Conservation (phyloP, 2,113 vertebrate species). For the Otis tarda region DNA sequence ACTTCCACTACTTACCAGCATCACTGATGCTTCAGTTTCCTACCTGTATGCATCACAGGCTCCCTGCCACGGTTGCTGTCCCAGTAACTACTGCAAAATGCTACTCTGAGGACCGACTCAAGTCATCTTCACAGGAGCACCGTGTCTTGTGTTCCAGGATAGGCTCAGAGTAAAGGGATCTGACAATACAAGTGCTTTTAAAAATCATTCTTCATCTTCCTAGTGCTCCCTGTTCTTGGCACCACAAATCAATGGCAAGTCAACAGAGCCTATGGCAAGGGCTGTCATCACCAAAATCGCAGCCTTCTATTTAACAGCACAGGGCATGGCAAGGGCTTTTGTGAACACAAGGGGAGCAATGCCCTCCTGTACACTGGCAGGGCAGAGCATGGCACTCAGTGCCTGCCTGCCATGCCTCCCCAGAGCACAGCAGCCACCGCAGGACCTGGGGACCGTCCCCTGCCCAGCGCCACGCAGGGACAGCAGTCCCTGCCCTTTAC, state of each 20-base stretch:
- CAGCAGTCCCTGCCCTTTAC: background rate
- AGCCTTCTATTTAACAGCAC: background rate
- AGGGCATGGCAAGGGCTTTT: background rate
- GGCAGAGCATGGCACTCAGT: background rate
- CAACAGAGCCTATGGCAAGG: fast-evolving
- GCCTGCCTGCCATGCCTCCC: too few species aligned
- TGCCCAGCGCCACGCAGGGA: background rate
- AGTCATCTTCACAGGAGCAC: background rate
- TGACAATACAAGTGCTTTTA: background rate
- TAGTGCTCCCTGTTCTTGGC: background rate
- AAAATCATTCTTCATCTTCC: background rate
- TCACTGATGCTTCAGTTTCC: background rate
- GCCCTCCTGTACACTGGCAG: fast-evolving
- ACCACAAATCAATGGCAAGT: background rate
- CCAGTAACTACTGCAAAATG: background rate
- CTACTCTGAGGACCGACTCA: background rate
- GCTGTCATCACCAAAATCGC: background rate
- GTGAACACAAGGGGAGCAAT: background rate
- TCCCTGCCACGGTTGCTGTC: background rate
- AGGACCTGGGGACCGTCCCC: background rate
- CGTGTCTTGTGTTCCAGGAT: background rate
- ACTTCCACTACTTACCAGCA: background rate
- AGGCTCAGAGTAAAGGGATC: background rate
- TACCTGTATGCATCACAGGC: background rate
- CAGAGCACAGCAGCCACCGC: too few species aligned